Evolutionary conservation across 2,888 invertebrate species (phyloP).

Genomic region (Ferdinandea cuprea): DNA sequence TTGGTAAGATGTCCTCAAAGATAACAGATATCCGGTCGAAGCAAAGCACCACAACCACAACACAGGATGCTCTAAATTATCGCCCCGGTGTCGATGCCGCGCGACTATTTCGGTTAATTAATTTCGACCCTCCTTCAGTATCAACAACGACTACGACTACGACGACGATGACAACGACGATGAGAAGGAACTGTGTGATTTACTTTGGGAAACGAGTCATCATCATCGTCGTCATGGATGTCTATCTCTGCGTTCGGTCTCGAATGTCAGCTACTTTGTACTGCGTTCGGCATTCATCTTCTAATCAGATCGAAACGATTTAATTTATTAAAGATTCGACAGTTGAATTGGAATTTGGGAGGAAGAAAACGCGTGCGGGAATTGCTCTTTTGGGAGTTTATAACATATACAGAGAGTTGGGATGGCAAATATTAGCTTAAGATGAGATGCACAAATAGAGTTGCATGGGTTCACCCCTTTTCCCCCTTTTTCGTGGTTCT

Average conservation of each 20-base stretch:
- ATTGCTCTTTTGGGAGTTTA: constrained; percentile 49
- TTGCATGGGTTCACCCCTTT: constrained; percentile 42
- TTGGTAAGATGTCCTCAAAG: constrained; percentile 79
- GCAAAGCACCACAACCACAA: constrained; percentile 39
- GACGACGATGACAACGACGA: constrained; percentile 4
- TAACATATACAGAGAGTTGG: constrained; percentile 36
- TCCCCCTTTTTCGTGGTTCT: constrained; percentile 39
- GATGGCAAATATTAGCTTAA: constrained; percentile 65
- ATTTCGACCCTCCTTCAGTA: constrained; percentile 48
- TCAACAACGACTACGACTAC: constrained; percentile 7
- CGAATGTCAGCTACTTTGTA: constrained; percentile 72
- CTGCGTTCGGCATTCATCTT: constrained; percentile 68
- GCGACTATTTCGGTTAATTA: constrained; percentile 69
- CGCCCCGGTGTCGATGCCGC: constrained; percentile 59
- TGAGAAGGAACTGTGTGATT: constrained; percentile 53
- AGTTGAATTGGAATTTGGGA: constrained; percentile 1
- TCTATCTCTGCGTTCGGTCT: constrained; percentile 64
- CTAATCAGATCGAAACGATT: constrained; percentile 73
- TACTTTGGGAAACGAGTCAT: constrained; percentile 70
- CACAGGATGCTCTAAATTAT: constrained; percentile 71
- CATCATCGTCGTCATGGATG: constrained; percentile 64
- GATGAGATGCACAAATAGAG: constrained; percentile 47
- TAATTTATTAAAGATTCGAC: constrained; percentile 64
- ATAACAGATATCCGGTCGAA: constrained; percentile 80
- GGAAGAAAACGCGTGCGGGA: constrained; percentile 18